These are phyloP conservation scores for Polydrusus tereticollis DNA, from an alignment of 2,888 invertebrate genomes.

Conservation along the genomic window DNA sequence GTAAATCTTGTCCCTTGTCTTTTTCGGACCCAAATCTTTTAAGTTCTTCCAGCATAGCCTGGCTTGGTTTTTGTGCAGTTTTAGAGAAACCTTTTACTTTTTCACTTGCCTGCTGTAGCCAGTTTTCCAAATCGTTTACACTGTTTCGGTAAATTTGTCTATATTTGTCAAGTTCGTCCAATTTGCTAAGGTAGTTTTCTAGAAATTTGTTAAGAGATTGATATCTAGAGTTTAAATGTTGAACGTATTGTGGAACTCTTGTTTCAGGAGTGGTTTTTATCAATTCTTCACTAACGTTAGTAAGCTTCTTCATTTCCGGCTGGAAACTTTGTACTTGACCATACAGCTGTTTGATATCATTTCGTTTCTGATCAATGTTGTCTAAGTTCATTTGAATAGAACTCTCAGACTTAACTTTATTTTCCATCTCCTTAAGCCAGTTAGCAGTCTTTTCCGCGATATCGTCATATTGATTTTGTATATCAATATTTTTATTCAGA, in stretches of 20 bases:
- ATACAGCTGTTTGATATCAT: constrained; percentile 75
- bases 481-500: constrained; percentile 78
- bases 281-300: constrained; percentile 78
- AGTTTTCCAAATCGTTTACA: constrained; percentile 79
- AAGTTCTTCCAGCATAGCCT: constrained; percentile 81
- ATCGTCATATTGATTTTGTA: constrained; percentile 87
- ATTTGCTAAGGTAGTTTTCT: constrained; percentile 77
- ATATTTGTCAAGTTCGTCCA: constrained; percentile 79
- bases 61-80: constrained; percentile 83
- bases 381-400: constrained; percentile 78
- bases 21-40: constrained; percentile 81
- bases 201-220: constrained; percentile 81
- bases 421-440: constrained; percentile 86
- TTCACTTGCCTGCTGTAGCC: constrained; percentile 82
- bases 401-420: constrained; percentile 79
- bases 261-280: constrained; percentile 85
- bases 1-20: constrained; percentile 82
- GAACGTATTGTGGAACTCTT: constrained; percentile 83
- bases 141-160: constrained; percentile 78
- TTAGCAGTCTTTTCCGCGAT: constrained; percentile 80
- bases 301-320: constrained; percentile 76
- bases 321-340: constrained; percentile 76
- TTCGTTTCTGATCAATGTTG: constrained; percentile 78
- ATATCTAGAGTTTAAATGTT: constrained; percentile 82
- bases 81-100: constrained; percentile 81